Evolutionary conservation across 2,113 vertebrate genomes (phyloP).

Genomic region (Hemicordylus capensis): DNA sequence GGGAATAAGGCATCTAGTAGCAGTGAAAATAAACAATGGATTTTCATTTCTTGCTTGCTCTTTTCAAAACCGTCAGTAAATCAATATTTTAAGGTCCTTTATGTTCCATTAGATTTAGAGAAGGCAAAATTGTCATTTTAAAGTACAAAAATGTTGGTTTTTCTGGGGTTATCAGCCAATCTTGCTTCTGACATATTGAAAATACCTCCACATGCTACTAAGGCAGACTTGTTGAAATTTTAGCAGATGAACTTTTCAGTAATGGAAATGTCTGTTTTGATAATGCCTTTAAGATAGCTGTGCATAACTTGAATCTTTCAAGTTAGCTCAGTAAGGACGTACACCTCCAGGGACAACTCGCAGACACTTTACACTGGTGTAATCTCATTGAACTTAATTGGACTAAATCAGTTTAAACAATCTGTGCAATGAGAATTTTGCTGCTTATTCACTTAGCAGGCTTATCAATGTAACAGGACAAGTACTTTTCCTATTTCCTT

Average conservation of each 20-base stretch:
- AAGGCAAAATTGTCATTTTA: slow-evolving; percentile 39
- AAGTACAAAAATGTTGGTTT: slow-evolving; percentile 29
- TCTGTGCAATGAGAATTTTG: background rate
- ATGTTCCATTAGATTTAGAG: slow-evolving; percentile 44
- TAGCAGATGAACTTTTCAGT: slow-evolving; percentile 52
- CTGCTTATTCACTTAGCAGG: background rate
- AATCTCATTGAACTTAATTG: slow-evolving; percentile 8
- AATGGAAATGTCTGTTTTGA: slow-evolving; percentile 23
- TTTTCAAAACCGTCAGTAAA: slow-evolving; percentile 67
- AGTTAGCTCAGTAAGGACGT: background rate
- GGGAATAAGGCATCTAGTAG: slow-evolving; percentile 48
- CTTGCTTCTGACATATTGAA: slow-evolving; percentile 52
- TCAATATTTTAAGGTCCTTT: slow-evolving; percentile 50
- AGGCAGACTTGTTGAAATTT: slow-evolving; percentile 30
- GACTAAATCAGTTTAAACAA: background rate
- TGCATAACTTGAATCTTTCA: background rate
- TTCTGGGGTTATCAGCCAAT: slow-evolving; percentile 52
- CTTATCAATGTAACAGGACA: background rate
- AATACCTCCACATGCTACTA: background rate
- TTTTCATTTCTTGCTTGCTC: slow-evolving; percentile 65
- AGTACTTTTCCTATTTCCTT: background rate
- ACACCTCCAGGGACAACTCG: background rate
- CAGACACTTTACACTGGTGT: background rate
- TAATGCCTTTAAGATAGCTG: slow-evolving; percentile 1
- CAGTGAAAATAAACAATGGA: slow-evolving; percentile 62